phyloP scores from a whole-genome alignment of 2,888 invertebrate species.

The Apamea crenata region DNA sequence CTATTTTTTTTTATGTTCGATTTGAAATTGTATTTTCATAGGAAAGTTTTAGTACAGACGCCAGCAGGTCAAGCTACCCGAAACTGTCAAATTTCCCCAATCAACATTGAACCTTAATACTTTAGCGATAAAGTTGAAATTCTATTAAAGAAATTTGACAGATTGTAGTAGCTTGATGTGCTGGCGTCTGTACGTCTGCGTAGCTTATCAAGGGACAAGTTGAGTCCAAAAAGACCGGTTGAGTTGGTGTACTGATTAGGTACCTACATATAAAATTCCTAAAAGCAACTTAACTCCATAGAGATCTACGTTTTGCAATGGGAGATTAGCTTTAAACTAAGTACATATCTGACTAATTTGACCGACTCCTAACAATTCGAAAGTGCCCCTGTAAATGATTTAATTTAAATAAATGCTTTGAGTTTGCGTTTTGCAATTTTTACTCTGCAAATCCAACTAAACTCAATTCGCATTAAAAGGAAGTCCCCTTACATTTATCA shows the following conservation, averaged over 20 bases:
- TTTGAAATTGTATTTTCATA: not conserved
- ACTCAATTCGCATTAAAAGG: not conserved
- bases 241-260: not conserved
- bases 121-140: too few relatives aligned
- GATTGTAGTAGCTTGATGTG: too few relatives aligned
- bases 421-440: too few relatives aligned
- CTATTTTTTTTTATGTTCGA: not conserved
- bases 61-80: too few relatives aligned
- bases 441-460: not conserved
- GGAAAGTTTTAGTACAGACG: too few relatives aligned
- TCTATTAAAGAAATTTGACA: too few relatives aligned
- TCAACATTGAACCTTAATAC: too few relatives aligned
- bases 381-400: not conserved
- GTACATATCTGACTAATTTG: too few relatives aligned
- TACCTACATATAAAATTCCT: not conserved
- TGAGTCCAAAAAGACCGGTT: not conserved
- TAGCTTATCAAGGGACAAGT: not conserved
- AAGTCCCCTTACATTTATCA: not conserved
- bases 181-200: too few relatives aligned
- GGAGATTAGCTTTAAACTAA: too few relatives aligned
- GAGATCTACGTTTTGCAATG: too few relatives aligned
- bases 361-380: not conserved
- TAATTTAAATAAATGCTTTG: not conserved
- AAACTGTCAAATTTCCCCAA: too few relatives aligned
- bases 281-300: not conserved